Conservation (phyloP, 2,888 invertebrate species). For the Aleiodes testaceus region DNA sequence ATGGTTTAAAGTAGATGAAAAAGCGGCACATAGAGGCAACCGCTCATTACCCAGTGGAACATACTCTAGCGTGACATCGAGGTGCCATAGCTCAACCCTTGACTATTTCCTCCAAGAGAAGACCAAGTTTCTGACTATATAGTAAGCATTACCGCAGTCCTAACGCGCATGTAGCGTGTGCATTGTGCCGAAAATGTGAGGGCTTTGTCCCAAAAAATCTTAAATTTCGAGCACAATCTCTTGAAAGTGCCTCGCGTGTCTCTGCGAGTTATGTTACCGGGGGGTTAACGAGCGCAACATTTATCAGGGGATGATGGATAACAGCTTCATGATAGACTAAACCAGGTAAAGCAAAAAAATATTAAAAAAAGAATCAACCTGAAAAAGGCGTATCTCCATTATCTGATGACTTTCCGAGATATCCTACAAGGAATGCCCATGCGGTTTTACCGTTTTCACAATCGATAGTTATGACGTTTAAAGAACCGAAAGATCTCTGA, state of each 20-base stretch:
- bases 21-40: neutral
- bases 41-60: neutral
- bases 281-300: constrained; percentile 19
- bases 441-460: too few species aligned
- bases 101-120: neutral
- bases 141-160: constrained; percentile 5
- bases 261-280: constrained; percentile 32
- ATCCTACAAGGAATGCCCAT: too few species aligned
- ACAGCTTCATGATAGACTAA: constrained; percentile 17
- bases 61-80: neutral
- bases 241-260: constrained; percentile 32
- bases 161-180: constrained; percentile 32
- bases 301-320: constrained; percentile 16
- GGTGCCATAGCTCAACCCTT: too few species aligned
- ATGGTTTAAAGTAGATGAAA: neutral
- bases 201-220: constrained; percentile 21
- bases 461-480: neutral
- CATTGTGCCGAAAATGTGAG: constrained; percentile 7
- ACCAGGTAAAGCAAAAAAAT: too few species aligned
- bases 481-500: constrained; percentile 19
- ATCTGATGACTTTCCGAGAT: too few species aligned
- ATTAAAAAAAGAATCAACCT: too few species aligned
- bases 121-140: neutral
- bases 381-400: neutral
- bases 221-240: constrained; percentile 30